Conservation (phyloP, 2,797 vertebrate genomes). For the Austrolebias charrua region DNA sequence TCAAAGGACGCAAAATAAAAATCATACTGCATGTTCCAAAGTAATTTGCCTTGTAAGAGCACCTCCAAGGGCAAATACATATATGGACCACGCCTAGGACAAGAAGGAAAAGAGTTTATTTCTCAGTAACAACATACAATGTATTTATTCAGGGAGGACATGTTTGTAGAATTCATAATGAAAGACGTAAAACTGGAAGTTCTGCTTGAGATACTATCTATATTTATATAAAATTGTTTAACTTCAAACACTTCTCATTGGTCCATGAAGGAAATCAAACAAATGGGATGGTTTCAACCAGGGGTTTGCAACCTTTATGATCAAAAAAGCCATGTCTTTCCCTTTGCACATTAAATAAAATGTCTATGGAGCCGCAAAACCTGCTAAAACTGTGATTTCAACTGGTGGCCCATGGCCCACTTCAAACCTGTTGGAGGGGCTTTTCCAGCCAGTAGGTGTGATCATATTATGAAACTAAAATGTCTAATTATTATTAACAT, state of each 20-base stretch:
- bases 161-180: not conserved
- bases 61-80: conserved; percentile 66
- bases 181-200: not conserved
- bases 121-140: not conserved
- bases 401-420: no score
- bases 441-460: no score
- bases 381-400: no score
- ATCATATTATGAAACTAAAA: no score
- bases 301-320: no score
- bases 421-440: no score
- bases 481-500: no score
- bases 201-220: not conserved
- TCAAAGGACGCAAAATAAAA: not conserved
- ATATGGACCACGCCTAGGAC: conserved; percentile 25
- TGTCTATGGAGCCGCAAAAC: no score
- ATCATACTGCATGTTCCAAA: conserved; percentile 2
- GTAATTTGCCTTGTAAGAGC: conserved; percentile 5
- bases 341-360: no score
- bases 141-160: conserved; percentile 55
- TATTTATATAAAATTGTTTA: conserved; percentile 22
- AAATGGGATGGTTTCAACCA: not conserved
- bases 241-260: not conserved
- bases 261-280: not conserved
- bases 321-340: no score
- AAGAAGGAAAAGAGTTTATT: conserved; percentile 5